These are phyloP conservation scores for Pteronotus mesoamericanus DNA, from an alignment of 2,797 vertebrate species.

Conservation along the genomic window DNA sequence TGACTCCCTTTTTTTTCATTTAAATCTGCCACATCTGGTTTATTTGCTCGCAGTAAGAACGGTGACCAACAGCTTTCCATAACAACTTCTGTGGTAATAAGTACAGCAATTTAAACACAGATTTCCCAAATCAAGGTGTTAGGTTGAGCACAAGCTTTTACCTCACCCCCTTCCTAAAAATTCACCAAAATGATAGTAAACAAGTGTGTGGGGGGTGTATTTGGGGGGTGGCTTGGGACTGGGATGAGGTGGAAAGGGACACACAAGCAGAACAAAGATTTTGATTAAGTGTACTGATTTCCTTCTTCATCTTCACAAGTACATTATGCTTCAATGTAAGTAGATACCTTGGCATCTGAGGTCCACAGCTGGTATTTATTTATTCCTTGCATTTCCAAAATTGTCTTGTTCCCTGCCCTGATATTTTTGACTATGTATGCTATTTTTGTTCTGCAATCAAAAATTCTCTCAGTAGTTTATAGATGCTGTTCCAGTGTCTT, in stretches of 20 bases:
- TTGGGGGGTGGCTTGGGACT: fast-evolving
- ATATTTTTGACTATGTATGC: not conserved
- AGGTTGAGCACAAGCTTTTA: not conserved
- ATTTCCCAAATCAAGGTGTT: not conserved
- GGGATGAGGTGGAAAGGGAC: no score
- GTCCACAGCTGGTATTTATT: not conserved
- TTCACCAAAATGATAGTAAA: not conserved
- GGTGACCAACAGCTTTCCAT: not conserved
- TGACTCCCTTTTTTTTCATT: not conserved
- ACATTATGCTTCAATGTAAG: not conserved
- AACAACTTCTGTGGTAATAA: not conserved
- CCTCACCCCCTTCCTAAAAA: not conserved
- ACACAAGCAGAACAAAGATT: not conserved
- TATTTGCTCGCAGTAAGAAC: not conserved
- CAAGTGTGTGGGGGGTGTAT: not conserved
- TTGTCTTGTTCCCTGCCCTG: not conserved
- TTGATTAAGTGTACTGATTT: not conserved
- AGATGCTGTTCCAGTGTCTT: not conserved
- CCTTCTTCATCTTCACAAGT: not conserved
- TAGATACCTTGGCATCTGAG: not conserved
- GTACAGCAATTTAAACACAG: not conserved
- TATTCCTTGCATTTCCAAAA: not conserved
- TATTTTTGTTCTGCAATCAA: not conserved
- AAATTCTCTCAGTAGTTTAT: not conserved
- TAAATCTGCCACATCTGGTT: not conserved